Evolutionary conservation across 2,797 vertebrate genomes (phyloP), one percentile per base, ranked within the genome.

Genomic region (Enteromius trimaculatus): DNA sequence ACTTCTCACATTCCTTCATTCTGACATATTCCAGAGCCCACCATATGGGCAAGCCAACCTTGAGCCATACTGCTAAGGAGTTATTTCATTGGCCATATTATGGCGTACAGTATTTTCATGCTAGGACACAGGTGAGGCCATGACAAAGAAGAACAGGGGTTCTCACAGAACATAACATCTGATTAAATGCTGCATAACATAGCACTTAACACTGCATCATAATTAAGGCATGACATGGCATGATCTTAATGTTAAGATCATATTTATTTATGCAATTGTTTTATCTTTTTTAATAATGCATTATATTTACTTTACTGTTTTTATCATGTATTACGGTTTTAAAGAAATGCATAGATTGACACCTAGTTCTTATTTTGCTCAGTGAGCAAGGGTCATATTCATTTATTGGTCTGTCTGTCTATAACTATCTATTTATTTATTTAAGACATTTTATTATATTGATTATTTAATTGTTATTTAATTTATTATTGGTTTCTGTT

Each of bases 21-120:
- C 39, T 71, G 79, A 71, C 37, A 71, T 47, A 42, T 60, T 5
- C 37, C 68, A 80, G 66, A 80, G 53, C 51, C 37, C 60, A 76
- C 44, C 71, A 76, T 82, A 82, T 82, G 60, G 71, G n/a, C 47
- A 39, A 29, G 34, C 31, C 71, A 66, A 42, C 44, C 60, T 66
- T 82, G 71, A 82, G 31, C 44, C 53, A 23, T 19, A 16, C 31
- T 82, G 58, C 58, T n/a, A 53, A 51, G 42, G 21, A 13, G 39
- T 51, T 23, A 23, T 42, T 37, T 55, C 1, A 0, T 42, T 53
- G 65, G 31, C n/a, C 70, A 53, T 49, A 29, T 51, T 7, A 82
- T 13, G 14, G 21, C n/a, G 21, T 39, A 16, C 14, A 31, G 53
- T 72, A 49, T 19, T 37, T 75, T 75, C 31, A 75, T 37, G 55